Base-by-base conservation (phyloP, 2,797 vertebrate genomes). In the Loriculus beryllinus region DNA sequence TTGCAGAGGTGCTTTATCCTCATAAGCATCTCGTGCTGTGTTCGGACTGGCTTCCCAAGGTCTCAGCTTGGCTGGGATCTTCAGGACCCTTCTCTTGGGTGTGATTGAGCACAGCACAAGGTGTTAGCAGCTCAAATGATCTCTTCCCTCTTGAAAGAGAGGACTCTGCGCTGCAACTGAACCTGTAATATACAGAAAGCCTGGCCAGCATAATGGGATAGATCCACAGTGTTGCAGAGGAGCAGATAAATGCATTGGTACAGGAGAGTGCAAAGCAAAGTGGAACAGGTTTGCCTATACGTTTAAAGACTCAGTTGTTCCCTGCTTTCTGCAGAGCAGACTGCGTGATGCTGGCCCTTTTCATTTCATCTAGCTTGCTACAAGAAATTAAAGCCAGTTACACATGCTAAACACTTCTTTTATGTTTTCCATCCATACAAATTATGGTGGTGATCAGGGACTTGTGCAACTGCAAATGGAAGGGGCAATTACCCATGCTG, bases 1-100 rank as follows among this genome's bases (percentile, higher is more conserved):
- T 69, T 52, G 1, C 45, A 11, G 37, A 37, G 37, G 31, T 33
- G 18, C 60, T 92, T 60, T 39, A 21, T 16, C 49, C 23, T 33
- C 25, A 1, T 16, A 2, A 17, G 22, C 19, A 5, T 29, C 37
- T 51, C 2, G 0, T 7, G 33, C 79, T 6, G n/a, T n/a, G 0
- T 48, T 52, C 17, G 33, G 47, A 5, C 13, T 60, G 45, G 29
- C 39, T 31, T 22, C 31, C 25, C 71, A 4, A 37, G 68, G 57
- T 19, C 72, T 63, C 20, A 0, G 48, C 40, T 40, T 28, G 35
- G 31, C 69, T 13, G 26, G 68, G 31, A 28, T 62, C 51, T 51
- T 39, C 13, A n/a, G 60, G 35, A 77, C 33, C 18, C 13, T 63
- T 43, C 47, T 43, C 67, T 59, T 21, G 0, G 8, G 2, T 56